Evolutionary conservation across 2,797 vertebrate genomes (phyloP).

Genomic region (Oceanodroma leucorhoa): DNA sequence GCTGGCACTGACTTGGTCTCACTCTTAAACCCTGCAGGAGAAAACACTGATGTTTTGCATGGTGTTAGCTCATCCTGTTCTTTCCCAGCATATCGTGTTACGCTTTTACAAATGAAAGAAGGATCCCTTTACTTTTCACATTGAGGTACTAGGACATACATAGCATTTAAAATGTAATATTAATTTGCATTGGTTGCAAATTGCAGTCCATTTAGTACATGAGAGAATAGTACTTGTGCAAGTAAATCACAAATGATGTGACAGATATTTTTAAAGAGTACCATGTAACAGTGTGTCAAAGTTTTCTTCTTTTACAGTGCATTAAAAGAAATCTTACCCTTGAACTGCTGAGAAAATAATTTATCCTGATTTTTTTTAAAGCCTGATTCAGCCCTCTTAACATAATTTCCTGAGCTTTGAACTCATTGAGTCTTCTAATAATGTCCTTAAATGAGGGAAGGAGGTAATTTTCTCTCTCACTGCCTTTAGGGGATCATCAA

Average conservation of each 20-base stretch:
- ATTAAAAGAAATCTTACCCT: not conserved
- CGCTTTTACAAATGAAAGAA: not conserved
- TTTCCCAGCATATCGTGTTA: not conserved
- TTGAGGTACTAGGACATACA: not conserved
- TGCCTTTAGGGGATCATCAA: constrained; percentile 59
- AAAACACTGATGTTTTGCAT: not conserved
- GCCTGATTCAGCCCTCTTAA: constrained; percentile 49
- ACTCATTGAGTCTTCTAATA: constrained; percentile 62
- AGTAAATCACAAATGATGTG: not conserved
- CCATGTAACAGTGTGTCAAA: not conserved
- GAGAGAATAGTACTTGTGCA: not conserved
- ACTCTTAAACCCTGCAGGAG: not conserved
- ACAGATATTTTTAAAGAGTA: not conserved
- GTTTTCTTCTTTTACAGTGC: not conserved
- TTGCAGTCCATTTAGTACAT: not conserved
- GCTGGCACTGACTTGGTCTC: not conserved
- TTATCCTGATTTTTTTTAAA: constrained; percentile 8
- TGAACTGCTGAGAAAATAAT: constrained; percentile 33
- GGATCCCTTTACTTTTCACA: not conserved
- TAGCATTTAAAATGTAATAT: not conserved
- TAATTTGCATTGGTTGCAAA: not conserved
- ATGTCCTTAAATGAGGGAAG: constrained; percentile 52
- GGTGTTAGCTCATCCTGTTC: not conserved
- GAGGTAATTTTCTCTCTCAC: constrained; percentile 59
- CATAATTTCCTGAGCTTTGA: constrained; percentile 67